A percentile compares a stretch with the other conserved stretches of the same genome.
phyloP scores from a whole-genome alignment of 2,797 vertebrate species.

The Syngnathus acus region DNA sequence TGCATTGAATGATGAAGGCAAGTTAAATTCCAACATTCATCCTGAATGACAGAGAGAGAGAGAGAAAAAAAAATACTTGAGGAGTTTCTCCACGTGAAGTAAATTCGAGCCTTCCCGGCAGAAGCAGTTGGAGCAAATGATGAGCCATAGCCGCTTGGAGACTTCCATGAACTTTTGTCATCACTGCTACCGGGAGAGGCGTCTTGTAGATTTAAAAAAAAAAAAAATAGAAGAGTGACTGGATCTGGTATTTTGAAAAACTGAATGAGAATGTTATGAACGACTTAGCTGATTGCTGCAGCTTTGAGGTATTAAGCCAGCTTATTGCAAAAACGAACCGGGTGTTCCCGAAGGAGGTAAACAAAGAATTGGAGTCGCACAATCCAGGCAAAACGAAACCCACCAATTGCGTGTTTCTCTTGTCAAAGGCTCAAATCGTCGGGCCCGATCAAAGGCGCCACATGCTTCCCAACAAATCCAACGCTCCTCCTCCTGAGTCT shows the following conservation, averaged over 20 bases:
- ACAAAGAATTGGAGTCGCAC: constrained; percentile 49
- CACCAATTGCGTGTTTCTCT: constrained; percentile 47
- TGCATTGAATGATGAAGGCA: constrained; percentile 25
- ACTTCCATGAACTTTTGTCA: constrained; percentile 22
- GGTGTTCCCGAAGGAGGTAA: constrained; percentile 43
- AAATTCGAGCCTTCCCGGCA: background rate
- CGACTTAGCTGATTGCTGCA: constrained; percentile 36
- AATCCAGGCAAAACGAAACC: constrained; percentile 45
- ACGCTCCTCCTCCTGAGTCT: constrained; percentile 22
- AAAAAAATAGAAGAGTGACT: constrained; percentile 1
- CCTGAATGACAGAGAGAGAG: background rate
- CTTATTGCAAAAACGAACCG: constrained; percentile 34
- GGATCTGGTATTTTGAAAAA: background rate
- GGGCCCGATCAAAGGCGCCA: constrained; percentile 62
- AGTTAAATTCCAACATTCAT: background rate
- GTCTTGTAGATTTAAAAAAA: constrained; percentile 3
- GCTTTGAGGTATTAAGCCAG: constrained; percentile 34
- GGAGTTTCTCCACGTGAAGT: background rate
- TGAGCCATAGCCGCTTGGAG: constrained; percentile 11
- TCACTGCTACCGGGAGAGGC: constrained; percentile 22
- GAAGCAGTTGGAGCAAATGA: background rate
- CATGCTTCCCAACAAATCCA: constrained; percentile 42
- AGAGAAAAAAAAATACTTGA: background rate
- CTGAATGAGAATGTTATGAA: constrained; percentile 20
- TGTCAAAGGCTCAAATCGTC: constrained; percentile 52